Conservation (phyloP, 2,888 invertebrate genomes). For the Erpobdella octoculata region DNA sequence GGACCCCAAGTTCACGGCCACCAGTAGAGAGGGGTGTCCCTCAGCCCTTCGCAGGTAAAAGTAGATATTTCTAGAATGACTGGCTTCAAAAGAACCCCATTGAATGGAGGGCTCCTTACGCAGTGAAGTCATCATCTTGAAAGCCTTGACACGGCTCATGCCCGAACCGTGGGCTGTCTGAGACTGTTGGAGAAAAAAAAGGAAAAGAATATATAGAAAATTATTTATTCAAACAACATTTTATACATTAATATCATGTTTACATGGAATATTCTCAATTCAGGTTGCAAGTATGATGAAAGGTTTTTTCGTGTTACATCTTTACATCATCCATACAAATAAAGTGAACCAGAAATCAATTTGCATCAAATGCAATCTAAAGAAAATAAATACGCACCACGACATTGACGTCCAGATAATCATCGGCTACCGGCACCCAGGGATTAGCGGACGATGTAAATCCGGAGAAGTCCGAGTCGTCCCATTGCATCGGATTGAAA, state of each 20-base stretch:
- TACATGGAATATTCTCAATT: neutral
- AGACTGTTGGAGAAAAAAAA: constrained; percentile 36
- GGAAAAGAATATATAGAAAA: neutral
- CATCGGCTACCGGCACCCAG: constrained; percentile 45
- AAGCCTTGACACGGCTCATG: constrained; percentile 40
- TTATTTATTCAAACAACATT: neutral
- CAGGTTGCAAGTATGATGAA: no score
- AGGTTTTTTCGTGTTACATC: no score
- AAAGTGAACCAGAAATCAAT: no score
- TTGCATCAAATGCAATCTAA: no score
- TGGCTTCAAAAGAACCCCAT: constrained; percentile 43
- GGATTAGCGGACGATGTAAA: constrained; percentile 40
- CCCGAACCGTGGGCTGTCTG: constrained; percentile 40
- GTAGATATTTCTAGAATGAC: constrained; percentile 40
- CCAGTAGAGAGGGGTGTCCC: constrained; percentile 46
- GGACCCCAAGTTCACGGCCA: constrained; percentile 45
- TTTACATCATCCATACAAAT: no score
- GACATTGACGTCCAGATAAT: constrained; percentile 41
- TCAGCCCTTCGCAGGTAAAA: constrained; percentile 45
- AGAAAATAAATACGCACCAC: no score
- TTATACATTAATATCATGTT: neutral
- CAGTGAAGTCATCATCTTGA: constrained; percentile 40
- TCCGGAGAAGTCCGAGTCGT: constrained; percentile 42
- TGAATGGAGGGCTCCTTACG: constrained; percentile 45
- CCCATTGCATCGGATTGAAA: constrained; percentile 53